phyloP scores from a whole-genome alignment of 1,140 invertebrate species.

The Drosophila bifasciata region DNA sequence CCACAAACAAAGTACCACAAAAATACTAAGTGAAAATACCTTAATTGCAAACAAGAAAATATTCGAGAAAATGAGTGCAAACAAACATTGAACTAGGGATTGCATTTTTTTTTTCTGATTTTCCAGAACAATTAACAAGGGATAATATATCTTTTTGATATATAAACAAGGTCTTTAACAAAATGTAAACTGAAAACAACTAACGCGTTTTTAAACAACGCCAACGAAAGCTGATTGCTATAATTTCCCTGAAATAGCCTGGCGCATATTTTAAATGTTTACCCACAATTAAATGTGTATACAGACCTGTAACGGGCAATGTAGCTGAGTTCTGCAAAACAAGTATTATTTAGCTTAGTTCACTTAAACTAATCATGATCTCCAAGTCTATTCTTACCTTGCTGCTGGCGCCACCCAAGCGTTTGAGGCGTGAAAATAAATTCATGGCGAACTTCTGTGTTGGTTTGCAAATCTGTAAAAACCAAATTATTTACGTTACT shows the following conservation, averaged over 20 bases:
- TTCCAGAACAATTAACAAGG: too few species aligned
- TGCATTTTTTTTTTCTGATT: too few species aligned
- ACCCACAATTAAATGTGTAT: background rate
- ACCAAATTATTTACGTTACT: background rate
- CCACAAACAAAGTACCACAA: too few species aligned
- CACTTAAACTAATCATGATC: too few species aligned
- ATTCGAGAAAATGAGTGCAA: too few species aligned
- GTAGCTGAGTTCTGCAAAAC: conserved; percentile 62
- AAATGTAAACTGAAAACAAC: background rate
- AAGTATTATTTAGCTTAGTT: background rate
- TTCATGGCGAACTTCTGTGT: conserved; percentile 41
- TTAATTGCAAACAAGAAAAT: too few species aligned
- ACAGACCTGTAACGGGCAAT: conserved; percentile 59
- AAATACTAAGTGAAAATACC: too few species aligned
- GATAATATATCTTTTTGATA: too few species aligned
- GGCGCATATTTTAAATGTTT: conserved; percentile 7
- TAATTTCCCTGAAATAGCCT: background rate
- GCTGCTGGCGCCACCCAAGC: conserved; percentile 30
- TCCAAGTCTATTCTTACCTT: conserved; percentile 36
- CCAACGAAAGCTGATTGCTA: conserved; percentile 1
- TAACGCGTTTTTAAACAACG: background rate
- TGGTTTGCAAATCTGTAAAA: background rate
- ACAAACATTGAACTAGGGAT: too few species aligned
- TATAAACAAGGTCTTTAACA: too few species aligned
- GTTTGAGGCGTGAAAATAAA: conserved; percentile 59